Evolutionary conservation across 2,888 invertebrate species (phyloP), one percentile per base, ranked within the genome.

Genomic region (Leptopilina myrica): DNA sequence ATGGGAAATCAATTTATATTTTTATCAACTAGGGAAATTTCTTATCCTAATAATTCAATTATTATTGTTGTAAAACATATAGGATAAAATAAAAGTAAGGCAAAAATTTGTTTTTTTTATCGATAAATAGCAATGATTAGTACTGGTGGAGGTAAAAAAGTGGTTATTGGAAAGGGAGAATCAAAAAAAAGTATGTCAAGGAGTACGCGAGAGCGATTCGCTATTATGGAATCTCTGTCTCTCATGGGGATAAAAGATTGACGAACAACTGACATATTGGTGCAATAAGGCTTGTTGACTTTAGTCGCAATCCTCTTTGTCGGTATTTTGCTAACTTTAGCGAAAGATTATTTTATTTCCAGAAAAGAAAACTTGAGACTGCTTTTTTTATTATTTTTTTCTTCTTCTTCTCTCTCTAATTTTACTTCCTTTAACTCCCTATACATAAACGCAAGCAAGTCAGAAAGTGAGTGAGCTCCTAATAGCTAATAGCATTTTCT

Each of bases 401-500:
- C 11, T 49, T 3, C 11, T 9, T 49, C 3, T 49, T 49, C 49
- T 11, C 4, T 11, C 49, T 73, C 73, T 73, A 73, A 73, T 73
- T 73, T 73, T 73, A 73, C 56, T 73, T 53, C 73, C 73, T 33
- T 73, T 53, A 33, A 26, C 53, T 53, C 53, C 73, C 49, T 9
- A 49, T 12, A 49, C 43, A 43, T 43, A 49, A 49, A 49, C 49
- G 49, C 65, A 46, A 2, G 49, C 49, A 11, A 49, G 43, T 78
- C 62, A 62, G 79, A 79, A 77, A 81, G 81, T 77, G 75, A 77
- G 77, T 79, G 80, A 82, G 80, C 81, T 82, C 84, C 87, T 86
- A 87, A 88, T 88, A 85, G 87, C 86, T 86, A 85, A 88, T 87
- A 86, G 87, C 85, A 84, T 86, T 87, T 85, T 82, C 82, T 82